Conservation (phyloP, 2,888 invertebrate species). For the Sinohyriopsis cumingii region DNA sequence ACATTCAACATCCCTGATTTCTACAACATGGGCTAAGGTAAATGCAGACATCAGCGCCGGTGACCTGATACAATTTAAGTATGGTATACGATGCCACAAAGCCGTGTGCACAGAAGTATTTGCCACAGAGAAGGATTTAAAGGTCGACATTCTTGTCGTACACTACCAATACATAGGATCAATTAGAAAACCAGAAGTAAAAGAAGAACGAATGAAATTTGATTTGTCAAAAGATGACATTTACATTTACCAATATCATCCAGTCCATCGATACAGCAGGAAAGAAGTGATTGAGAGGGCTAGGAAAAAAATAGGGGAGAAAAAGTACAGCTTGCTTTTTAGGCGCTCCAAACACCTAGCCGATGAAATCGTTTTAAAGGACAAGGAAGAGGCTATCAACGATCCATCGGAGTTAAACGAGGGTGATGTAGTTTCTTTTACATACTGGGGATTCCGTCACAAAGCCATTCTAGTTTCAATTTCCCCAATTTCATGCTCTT, state of each 20-base stretch:
- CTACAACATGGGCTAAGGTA: conserved; percentile 10
- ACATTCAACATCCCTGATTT: conserved; percentile 10
- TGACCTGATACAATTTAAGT: conserved; percentile 10
- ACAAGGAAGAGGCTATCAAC: conserved; percentile 3
- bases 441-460: conserved; percentile 18
- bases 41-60: conserved; percentile 19
- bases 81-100: conserved; percentile 6
- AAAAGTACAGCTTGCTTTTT: conserved; percentile 5
- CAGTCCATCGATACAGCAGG: conserved; percentile 7
- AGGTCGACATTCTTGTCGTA: conserved; percentile 8
- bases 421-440: conserved; percentile 15
- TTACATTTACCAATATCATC: conserved; percentile 18
- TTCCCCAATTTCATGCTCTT: neutral
- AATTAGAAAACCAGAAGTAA: conserved; percentile 3
- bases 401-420: conserved; percentile 4
- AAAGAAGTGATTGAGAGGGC: conserved; percentile 18
- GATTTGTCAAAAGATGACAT: conserved; percentile 18
- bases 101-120: conserved; percentile 16
- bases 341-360: conserved; percentile 14
- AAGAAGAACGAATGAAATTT: conserved; percentile 16
- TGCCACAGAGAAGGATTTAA: neutral
- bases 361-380: conserved; percentile 11
- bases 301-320: conserved; percentile 12
- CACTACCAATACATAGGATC: conserved; percentile 5
- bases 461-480: conserved; percentile 17